Base-by-base conservation (phyloP, 2,888 invertebrate genomes). In the Matsumyia berberina region DNA sequence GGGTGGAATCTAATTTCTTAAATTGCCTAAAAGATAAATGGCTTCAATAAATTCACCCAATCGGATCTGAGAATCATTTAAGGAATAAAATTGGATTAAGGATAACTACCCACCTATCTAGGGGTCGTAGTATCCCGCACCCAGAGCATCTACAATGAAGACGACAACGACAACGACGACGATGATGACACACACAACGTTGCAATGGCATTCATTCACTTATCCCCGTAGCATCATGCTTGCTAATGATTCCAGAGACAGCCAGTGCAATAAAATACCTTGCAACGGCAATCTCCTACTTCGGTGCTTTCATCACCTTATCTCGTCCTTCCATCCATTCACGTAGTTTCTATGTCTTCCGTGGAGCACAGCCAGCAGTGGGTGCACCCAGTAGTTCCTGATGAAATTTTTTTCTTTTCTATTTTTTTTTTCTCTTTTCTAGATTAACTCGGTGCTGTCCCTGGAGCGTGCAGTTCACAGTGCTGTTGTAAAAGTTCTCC, bases 1-100 rank as follows among this genome's bases (percentile, higher is more conserved):
- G 57, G 37, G n/a, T n/a, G n/a, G 70, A 85, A 80, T 85, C 85
- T 85, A 85, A 85, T 85, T 85, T 80, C 85, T 85, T 80, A 85
- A 85, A 85, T 80, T 85, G 85, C 80, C 80, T 70, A 74, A 60
- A 76, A 80, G 85, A 85, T 85, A 85, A 85, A 85, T 64, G 70
- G 57, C 70, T 74, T 80, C 85, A 80, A 85, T 85, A 85, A 85
- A 85, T 85, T 57, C 74, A 39, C 70, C 74, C 80, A 85, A 85
- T 85, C 85, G 85, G 85, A 85, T 85, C 69, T 70, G 39, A 31
- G 39, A 74, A 85, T 80, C 85, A 85, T 80, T 85, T 85, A 80
- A 74, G 80, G 80, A 58, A 79, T 85, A 85, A 85, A 85, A 85
- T 85, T 85, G 85, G 80, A 85, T 85, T 85, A 76, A 70, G 72